These are phyloP conservation scores for Tragelaphus scriptus DNA, from an alignment of 2,113 vertebrate species.

Conservation along the genomic window DNA sequence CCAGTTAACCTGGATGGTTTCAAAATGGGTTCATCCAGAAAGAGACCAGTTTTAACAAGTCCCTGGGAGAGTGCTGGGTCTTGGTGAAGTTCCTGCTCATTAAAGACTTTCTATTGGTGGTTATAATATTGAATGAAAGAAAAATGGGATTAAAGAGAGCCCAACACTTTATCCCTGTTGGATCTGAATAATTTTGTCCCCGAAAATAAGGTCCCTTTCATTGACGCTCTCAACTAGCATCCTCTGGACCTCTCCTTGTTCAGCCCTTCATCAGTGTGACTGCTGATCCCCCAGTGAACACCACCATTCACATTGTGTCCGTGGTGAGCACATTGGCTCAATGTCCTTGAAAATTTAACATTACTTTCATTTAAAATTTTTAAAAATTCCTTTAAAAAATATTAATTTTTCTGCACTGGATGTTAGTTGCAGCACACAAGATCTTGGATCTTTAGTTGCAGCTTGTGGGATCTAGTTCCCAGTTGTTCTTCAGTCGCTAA, in stretches of 20 bases:
- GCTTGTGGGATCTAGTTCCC: too few relatives aligned
- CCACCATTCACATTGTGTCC: not conserved
- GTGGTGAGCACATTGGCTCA: not conserved
- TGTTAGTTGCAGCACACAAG: too few relatives aligned
- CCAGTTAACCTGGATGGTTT: conserved; percentile 48
- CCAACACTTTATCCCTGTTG: too few relatives aligned
- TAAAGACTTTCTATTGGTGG: conserved; percentile 37
- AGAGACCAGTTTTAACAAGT: conserved; percentile 43
- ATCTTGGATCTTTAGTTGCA: too few relatives aligned
- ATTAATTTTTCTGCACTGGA: too few relatives aligned
- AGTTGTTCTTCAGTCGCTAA: too few relatives aligned
- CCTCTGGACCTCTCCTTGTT: not conserved
- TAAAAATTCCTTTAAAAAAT: too few relatives aligned
- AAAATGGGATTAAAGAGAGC: not conserved
- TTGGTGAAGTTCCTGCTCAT: conserved; percentile 39
- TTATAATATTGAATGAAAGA: conserved; percentile 21
- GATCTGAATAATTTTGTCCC: not conserved
- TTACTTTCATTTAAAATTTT: not conserved
- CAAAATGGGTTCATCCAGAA: conserved; percentile 60
- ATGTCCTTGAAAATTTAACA: not conserved
- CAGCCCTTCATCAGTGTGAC: not conserved
- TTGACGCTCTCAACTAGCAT: not conserved
- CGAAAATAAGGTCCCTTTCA: not conserved
- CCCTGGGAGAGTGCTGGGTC: not conserved
- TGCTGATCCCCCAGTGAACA: not conserved